Conservation (phyloP, 2,113 vertebrate genomes). For the Hiodon alosoides region DNA sequence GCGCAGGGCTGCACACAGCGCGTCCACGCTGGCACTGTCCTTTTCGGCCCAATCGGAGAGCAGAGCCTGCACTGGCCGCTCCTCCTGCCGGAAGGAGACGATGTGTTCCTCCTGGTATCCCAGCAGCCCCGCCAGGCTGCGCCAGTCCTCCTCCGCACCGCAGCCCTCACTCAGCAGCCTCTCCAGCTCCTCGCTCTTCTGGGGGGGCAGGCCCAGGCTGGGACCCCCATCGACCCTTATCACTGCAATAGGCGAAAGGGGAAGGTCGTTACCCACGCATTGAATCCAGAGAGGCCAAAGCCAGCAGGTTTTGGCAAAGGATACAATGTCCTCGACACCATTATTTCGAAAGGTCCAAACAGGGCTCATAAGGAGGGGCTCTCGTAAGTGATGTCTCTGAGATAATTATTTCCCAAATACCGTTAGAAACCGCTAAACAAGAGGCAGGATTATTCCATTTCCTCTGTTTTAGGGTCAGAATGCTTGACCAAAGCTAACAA, state of each 20-base stretch:
- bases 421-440: too few relatives aligned
- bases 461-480: too few relatives aligned
- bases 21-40: slow-evolving; percentile 66
- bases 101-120: slow-evolving; percentile 72
- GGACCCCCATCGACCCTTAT: slow-evolving; percentile 57
- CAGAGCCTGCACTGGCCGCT: slow-evolving; percentile 57
- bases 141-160: slow-evolving; percentile 50
- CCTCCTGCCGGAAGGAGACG: slow-evolving; percentile 63
- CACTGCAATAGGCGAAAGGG: slow-evolving; percentile 27
- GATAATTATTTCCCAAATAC: too few relatives aligned
- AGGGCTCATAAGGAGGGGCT: too few relatives aligned
- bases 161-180: slow-evolving; percentile 59
- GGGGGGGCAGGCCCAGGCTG: slow-evolving; percentile 52
- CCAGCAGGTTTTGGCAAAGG: too few relatives aligned
- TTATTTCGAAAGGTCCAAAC: too few relatives aligned
- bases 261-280: neutral
- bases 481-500: too few relatives aligned
- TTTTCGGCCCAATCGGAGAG: slow-evolving; percentile 64
- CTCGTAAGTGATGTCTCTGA: too few relatives aligned
- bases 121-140: slow-evolving; percentile 64
- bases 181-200: slow-evolving; percentile 72
- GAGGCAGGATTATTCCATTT: too few relatives aligned
- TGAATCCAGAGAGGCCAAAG: too few relatives aligned
- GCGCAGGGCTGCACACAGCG: slow-evolving; percentile 64
- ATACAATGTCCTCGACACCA: too few relatives aligned